A percentile compares a stretch with the other conserved stretches of the same genome.
These are phyloP conservation scores for Dicentrarchus labrax DNA, from an alignment of 2,113 vertebrate species.

Conservation along the genomic window DNA sequence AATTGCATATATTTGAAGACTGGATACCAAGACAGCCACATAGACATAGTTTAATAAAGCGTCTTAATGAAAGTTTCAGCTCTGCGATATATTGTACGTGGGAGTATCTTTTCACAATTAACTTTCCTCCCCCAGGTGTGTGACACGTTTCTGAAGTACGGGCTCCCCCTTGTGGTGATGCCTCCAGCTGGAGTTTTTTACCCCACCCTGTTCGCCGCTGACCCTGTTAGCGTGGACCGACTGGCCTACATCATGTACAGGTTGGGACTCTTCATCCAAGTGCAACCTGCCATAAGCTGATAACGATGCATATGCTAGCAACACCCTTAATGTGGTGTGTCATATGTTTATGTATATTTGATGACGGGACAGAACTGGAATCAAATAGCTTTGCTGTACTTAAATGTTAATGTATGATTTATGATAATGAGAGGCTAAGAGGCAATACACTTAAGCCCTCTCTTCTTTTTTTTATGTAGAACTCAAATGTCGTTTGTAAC, in stretches of 20 bases:
- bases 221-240: conserved; percentile 89
- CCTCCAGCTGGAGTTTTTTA: conserved; percentile 92
- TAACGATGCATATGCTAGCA: background rate
- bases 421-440: conserved; percentile 49
- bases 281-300: background rate
- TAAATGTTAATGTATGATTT: conserved; percentile 62
- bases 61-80: background rate
- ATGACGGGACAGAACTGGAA: conserved; percentile 37
- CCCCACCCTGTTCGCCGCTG: conserved; percentile 88
- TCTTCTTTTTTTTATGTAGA: conserved; percentile 16
- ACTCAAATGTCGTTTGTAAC: conserved; percentile 42
- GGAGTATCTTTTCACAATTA: background rate
- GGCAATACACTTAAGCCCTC: conserved; percentile 29
- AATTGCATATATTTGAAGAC: background rate
- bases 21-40: background rate
- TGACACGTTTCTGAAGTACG: conserved; percentile 90
- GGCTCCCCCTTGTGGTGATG: conserved; percentile 90
- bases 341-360: conserved; percentile 51
- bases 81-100: background rate
- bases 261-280: conserved; percentile 73
- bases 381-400: conserved; percentile 37
- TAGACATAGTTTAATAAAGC: background rate
- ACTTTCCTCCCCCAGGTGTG: conserved; percentile 85
- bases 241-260: conserved; percentile 94
- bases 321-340: conserved; percentile 3